Conservation (phyloP, 1,140 invertebrate species). For the Halesus radiatus region DNA sequence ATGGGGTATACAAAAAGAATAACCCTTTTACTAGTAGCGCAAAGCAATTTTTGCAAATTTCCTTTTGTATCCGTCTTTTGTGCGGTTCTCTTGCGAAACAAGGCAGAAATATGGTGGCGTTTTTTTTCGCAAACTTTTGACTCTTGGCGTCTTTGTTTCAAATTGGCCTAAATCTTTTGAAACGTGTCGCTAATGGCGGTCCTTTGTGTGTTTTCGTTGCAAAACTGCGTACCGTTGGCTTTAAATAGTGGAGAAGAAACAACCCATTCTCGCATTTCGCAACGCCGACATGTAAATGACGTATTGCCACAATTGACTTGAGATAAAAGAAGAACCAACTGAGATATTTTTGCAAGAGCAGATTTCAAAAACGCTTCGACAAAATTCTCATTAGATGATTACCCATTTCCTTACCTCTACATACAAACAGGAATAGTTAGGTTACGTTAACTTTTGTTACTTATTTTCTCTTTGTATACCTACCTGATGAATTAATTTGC, state of each 20-base stretch:
- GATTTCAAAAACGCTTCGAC: neutral
- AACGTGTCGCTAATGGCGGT: constrained; percentile 37
- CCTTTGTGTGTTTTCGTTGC: constrained; percentile 45
- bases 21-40: constrained; percentile 52
- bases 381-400: no score
- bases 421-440: no score
- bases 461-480: no score
- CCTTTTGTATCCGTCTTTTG: constrained; percentile 43
- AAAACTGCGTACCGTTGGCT: constrained; percentile 44
- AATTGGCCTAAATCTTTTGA: constrained; percentile 35
- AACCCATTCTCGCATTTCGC: constrained; percentile 22
- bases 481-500: no score
- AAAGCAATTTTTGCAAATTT: constrained; percentile 50
- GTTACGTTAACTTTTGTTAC: no score
- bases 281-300: constrained; percentile 22
- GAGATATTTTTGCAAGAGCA: constrained; percentile 3
- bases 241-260: neutral
- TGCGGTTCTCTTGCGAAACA: constrained; percentile 36
- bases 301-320: constrained; percentile 20
- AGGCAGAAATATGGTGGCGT: constrained; percentile 30
- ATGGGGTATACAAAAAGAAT: constrained; percentile 39
- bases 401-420: no score
- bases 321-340: constrained; percentile 8
- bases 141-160: constrained; percentile 23
- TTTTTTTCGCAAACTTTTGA: constrained; percentile 36